Conservation (phyloP, 2,888 invertebrate species). For the Folsomia manolachei region DNA sequence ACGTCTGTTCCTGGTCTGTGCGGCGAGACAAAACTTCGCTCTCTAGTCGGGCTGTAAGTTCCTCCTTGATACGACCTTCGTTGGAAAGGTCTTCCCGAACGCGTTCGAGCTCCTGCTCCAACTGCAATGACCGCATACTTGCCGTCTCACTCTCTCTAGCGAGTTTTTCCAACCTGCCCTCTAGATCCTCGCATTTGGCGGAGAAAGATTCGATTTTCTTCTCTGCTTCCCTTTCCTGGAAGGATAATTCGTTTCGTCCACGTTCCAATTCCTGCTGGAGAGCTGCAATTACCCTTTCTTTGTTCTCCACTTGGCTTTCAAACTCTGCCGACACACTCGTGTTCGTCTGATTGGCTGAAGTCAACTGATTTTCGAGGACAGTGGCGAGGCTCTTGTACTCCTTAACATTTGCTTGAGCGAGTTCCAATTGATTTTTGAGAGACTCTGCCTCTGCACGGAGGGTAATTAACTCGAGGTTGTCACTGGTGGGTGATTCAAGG, state of each 20-base stretch:
- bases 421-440: conserved; percentile 68
- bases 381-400: conserved; percentile 83
- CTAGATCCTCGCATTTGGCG: conserved; percentile 22
- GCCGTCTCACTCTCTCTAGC: neutral
- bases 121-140: neutral
- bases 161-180: conserved; percentile 32
- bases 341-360: conserved; percentile 63
- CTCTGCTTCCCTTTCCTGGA: conserved; percentile 63
- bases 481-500: neutral
- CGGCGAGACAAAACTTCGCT: neutral
- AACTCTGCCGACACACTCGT: conserved; percentile 61
- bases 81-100: neutral
- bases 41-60: neutral
- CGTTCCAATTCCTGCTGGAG: conserved; percentile 57
- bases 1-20: neutral
- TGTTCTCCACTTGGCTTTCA: conserved; percentile 57
- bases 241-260: conserved; percentile 64
- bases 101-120: neutral
- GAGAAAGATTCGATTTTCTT: conserved; percentile 56
- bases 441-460: conserved; percentile 62
- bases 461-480: conserved; percentile 8
- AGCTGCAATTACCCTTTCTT: conserved; percentile 57
- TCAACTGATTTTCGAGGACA: conserved; percentile 74
- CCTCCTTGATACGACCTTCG: neutral
- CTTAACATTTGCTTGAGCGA: conserved; percentile 71